Percentiles rank a stretch among this genome's conserved stretches.
Conservation (phyloP, 2,113 vertebrate species). For the Dendropsophus ebraccatus region DNA sequence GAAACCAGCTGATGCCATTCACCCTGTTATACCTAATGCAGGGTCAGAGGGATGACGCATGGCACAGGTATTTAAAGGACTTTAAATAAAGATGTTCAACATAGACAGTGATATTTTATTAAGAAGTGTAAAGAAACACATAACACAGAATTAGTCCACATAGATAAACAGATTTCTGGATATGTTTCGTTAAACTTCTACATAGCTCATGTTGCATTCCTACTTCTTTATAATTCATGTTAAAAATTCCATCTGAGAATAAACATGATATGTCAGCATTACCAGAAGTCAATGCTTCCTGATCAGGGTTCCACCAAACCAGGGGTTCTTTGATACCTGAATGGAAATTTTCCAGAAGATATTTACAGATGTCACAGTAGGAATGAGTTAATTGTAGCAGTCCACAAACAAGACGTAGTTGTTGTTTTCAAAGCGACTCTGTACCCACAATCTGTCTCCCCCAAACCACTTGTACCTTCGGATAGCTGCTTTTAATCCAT, state of each 20-base stretch:
- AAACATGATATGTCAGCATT: neutral
- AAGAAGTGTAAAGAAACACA: neutral
- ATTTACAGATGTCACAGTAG: too few relatives aligned
- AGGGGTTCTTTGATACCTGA: neutral
- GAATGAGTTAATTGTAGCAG: too few relatives aligned
- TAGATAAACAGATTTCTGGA: neutral
- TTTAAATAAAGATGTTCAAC: neutral
- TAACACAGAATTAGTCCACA: neutral
- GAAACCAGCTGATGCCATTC: too few relatives aligned
- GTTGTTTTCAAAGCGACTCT: too few relatives aligned
- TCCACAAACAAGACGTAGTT: too few relatives aligned
- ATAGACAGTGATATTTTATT: neutral
- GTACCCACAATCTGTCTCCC: too few relatives aligned
- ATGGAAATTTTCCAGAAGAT: neutral
- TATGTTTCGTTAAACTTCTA: neutral
- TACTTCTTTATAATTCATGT: neutral
- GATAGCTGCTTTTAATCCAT: too few relatives aligned
- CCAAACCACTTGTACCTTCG: too few relatives aligned
- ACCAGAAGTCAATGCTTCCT: neutral
- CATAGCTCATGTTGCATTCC: neutral
- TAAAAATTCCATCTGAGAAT: neutral
- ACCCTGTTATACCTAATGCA: too few relatives aligned
- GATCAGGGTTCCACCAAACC: neutral
- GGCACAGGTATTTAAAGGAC: too few relatives aligned
- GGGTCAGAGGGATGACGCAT: too few relatives aligned